These are phyloP conservation scores for Phocides pigmalion DNA, from an alignment of 1,140 invertebrate species.

Conservation along the genomic window DNA sequence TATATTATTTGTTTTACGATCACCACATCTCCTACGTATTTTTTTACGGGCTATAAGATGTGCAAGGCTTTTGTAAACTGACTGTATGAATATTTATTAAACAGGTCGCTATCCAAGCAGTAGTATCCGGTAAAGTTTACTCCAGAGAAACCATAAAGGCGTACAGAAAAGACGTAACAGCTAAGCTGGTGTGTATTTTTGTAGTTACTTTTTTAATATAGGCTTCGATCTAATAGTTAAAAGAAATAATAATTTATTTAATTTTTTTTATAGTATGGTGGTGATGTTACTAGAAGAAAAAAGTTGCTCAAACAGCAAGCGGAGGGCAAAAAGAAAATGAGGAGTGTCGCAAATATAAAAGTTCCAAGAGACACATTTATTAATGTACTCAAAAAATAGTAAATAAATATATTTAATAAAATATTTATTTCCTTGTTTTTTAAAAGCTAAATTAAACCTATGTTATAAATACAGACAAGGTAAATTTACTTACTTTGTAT, in stretches of 20 bases:
- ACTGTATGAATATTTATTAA: too few relatives aligned
- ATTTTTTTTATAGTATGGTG: conserved; percentile 91
- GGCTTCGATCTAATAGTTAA: too few relatives aligned
- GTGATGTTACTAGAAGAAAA: conserved; percentile 94
- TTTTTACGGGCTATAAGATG: too few relatives aligned
- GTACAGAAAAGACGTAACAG: conserved; percentile 95
- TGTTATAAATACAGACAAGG: too few relatives aligned
- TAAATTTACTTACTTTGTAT: too few relatives aligned
- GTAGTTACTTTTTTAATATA: too few relatives aligned
- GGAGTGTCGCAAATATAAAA: conserved; percentile 94
- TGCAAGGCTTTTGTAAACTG: too few relatives aligned
- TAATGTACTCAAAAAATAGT: conserved; percentile 93
- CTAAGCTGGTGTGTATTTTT: conserved; percentile 91
- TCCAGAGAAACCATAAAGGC: conserved; percentile 95
- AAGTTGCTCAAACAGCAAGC: conserved; percentile 95
- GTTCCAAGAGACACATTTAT: conserved; percentile 97
- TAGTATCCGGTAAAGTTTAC: conserved; percentile 91
- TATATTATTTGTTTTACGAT: too few relatives aligned
- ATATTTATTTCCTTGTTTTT: neutral
- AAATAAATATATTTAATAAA: neutral
- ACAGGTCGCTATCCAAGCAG: conserved; percentile 94
- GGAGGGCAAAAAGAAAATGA: conserved; percentile 97
- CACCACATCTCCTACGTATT: too few relatives aligned
- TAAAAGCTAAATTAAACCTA: too few relatives aligned
- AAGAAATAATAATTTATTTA: too few relatives aligned